A percentile compares a stretch with the other conserved stretches of the same genome.
phyloP scores from a whole-genome alignment of 2,113 vertebrate genomes.

The Xenopus borealis region DNA sequence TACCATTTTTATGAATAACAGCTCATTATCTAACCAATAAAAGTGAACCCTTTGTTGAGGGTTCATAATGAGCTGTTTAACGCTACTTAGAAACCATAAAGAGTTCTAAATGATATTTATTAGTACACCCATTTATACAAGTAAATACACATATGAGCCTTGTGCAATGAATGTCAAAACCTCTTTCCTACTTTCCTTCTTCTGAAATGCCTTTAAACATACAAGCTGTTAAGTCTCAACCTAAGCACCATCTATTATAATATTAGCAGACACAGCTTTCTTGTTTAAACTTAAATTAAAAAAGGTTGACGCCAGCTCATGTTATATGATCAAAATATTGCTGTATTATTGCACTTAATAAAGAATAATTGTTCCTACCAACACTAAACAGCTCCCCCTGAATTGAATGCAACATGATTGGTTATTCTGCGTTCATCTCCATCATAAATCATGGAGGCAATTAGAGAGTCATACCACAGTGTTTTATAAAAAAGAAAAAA shows the following conservation, averaged over 20 bases:
- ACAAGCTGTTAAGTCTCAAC: slow-evolving; percentile 19
- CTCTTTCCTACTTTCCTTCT: not conserved
- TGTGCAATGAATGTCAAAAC: too few relatives aligned
- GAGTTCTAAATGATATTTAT: too few relatives aligned
- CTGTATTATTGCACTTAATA: slow-evolving; percentile 39
- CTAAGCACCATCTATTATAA: slow-evolving; percentile 25
- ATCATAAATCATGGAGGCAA: slow-evolving; percentile 58
- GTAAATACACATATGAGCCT: too few relatives aligned
- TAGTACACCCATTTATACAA: too few relatives aligned
- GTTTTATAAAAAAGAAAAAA: slow-evolving; percentile 52
- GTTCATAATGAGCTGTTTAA: too few relatives aligned
- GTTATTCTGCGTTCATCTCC: slow-evolving; percentile 47
- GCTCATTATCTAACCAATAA: too few relatives aligned
- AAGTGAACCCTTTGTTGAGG: too few relatives aligned
- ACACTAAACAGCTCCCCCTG: slow-evolving; percentile 18
- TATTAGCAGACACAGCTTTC: slow-evolving; percentile 31
- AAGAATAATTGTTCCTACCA: slow-evolving; percentile 34
- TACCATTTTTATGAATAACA: too few relatives aligned
- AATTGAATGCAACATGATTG: slow-evolving; percentile 40
- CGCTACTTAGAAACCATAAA: too few relatives aligned
- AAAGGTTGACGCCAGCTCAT: slow-evolving; percentile 20
- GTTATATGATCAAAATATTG: slow-evolving; percentile 23
- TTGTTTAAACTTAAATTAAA: slow-evolving; percentile 31
- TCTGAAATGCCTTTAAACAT: not conserved
- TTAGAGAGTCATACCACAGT: slow-evolving; percentile 54